Conservation (phyloP, 2,888 invertebrate species). For the Sussaba pulchella region DNA sequence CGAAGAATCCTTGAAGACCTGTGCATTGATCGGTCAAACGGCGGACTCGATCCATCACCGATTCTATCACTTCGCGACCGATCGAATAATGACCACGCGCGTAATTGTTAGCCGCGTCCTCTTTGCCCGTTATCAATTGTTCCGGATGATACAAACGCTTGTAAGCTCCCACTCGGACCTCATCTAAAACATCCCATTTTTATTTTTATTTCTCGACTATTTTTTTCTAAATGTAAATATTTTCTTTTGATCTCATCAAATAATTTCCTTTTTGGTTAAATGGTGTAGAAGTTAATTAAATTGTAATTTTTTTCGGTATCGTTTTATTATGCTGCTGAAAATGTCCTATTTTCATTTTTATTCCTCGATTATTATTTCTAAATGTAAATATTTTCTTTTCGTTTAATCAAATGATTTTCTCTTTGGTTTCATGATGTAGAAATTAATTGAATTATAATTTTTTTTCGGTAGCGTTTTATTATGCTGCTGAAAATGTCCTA, state of each 20-base stretch:
- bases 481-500: too few species aligned
- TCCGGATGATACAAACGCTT: constrained; percentile 95
- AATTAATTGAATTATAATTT: too few species aligned
- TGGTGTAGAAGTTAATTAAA: not conserved
- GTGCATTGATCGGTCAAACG: constrained; percentile 95
- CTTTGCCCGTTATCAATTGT: constrained; percentile 96
- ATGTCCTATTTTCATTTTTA: too few species aligned
- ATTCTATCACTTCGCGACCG: constrained; percentile 95
- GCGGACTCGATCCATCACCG: constrained; percentile 92
- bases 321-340: too few species aligned
- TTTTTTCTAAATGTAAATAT: too few species aligned
- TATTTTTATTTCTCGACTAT: constrained; percentile 6
- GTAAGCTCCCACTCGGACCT: constrained; percentile 93
- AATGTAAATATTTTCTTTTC: too few species aligned
- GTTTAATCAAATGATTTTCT: too few species aligned
- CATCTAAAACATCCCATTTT: constrained; percentile 85
- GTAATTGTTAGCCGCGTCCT: constrained; percentile 97
- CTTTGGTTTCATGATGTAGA: too few species aligned
- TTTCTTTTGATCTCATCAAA: too few species aligned
- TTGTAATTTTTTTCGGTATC: too few species aligned
- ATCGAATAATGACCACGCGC: constrained; percentile 97
- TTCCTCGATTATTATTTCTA: too few species aligned
- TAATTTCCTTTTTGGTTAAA: not conserved
- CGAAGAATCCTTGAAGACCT: constrained; percentile 94
- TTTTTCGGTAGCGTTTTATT: too few species aligned